These are phyloP conservation scores for Hirtodrosophila confusa DNA, from an alignment of 2,888 invertebrate genomes.

Conservation along the genomic window DNA sequence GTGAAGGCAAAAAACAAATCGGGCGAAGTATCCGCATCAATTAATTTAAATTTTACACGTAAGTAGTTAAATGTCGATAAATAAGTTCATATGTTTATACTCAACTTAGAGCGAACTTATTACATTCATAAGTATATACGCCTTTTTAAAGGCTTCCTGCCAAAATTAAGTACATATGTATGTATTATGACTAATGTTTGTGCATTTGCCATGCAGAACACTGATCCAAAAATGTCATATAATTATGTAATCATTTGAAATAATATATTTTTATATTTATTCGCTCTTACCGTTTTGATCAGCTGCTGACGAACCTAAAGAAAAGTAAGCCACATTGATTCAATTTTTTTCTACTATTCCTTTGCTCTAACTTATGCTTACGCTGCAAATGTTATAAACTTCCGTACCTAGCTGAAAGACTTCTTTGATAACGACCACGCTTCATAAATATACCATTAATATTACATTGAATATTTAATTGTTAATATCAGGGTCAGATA, in stretches of 20 bases:
- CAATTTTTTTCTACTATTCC: neutral
- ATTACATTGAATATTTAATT: neutral
- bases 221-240: neutral
- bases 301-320: conserved; percentile 98
- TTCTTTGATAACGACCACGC: no score
- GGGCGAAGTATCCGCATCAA: conserved; percentile 98
- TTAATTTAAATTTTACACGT: conserved; percentile 99
- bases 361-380: conserved; percentile 21
- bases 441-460: neutral
- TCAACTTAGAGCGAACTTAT: no score
- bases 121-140: no score
- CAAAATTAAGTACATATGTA: neutral
- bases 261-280: conserved; percentile 36
- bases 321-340: conserved; percentile 89
- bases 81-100: no score
- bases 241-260: neutral
- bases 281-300: conserved; percentile 65
- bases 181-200: neutral
- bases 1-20: conserved; percentile 98
- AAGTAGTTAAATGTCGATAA: conserved; percentile 85
- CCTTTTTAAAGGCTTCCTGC: no score
- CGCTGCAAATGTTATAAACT: neutral
- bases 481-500: no score
- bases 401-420: no score
- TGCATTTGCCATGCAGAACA: no score